phyloP scores from a whole-genome alignment of 2,113 vertebrate species.

The Tamias sibiricus region DNA sequence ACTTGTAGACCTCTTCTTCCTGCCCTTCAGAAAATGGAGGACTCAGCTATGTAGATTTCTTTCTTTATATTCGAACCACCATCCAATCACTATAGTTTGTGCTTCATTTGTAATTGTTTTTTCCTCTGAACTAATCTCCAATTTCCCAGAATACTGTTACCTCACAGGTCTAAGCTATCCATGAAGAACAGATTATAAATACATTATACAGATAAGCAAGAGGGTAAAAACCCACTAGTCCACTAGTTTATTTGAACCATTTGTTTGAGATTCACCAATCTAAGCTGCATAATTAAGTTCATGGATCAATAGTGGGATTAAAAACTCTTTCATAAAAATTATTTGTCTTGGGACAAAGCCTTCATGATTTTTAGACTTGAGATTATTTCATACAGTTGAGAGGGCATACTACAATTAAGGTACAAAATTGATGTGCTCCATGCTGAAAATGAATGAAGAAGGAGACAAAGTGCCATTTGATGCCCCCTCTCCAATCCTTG shows the following conservation, averaged over 20 bases:
- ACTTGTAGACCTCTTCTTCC: not conserved
- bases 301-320: not conserved
- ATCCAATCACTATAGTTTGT: not conserved
- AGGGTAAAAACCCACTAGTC: not conserved
- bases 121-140: not conserved
- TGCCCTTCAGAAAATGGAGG: not conserved
- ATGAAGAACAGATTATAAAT: not conserved
- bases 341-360: not conserved
- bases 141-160: not conserved
- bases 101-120: not conserved
- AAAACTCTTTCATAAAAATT: constrained; percentile 28
- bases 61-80: not conserved
- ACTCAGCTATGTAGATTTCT: accelerated
- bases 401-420: not conserved
- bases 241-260: not conserved
- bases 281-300: not conserved
- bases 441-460: not conserved
- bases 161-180: not conserved
- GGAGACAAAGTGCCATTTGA: not conserved
- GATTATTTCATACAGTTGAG: not conserved
- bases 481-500: not conserved
- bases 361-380: not conserved
- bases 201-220: not conserved
- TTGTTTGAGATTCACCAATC: not conserved
- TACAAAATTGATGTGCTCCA: not conserved